A percentile compares a stretch with the other conserved stretches of the same genome.
These are phyloP conservation scores for Sphaerophoria taeniata DNA, from an alignment of 2,888 invertebrate species.

Conservation along the genomic window DNA sequence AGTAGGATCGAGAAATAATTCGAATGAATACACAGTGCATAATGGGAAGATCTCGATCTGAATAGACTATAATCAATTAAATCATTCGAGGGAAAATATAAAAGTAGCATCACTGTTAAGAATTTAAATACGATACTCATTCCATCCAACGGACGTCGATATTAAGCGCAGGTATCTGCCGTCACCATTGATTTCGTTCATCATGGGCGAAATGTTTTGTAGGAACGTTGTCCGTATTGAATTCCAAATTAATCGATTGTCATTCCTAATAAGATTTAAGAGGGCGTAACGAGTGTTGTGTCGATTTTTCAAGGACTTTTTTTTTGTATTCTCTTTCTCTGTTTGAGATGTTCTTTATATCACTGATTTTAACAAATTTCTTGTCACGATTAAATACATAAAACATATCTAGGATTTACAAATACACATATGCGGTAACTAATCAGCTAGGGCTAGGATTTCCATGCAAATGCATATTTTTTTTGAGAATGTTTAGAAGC, in stretches of 20 bases:
- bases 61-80: too few species aligned
- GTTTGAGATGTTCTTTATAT: constrained; percentile 60
- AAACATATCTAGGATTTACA: too few species aligned
- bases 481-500: too few species aligned
- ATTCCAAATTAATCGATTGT: constrained; percentile 81
- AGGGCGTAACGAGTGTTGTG: constrained; percentile 76
- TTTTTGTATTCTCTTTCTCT: too few species aligned
- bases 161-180: constrained; percentile 50
- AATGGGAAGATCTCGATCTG: too few species aligned
- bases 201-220: constrained; percentile 62
- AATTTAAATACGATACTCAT: constrained; percentile 29
- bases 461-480: too few species aligned
- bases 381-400: constrained; percentile 76
- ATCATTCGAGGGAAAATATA: too few species aligned
- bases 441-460: too few species aligned
- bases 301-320: constrained; percentile 76
- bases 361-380: constrained; percentile 75
- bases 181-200: constrained; percentile 55
- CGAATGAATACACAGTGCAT: too few species aligned
- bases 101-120: constrained; percentile 12
- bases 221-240: constrained; percentile 76
- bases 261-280: constrained; percentile 80
- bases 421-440: too few species aligned
- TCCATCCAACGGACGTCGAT: constrained; percentile 41
- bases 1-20: too few species aligned